Evolutionary conservation across 2,797 vertebrate genomes (phyloP), one percentile per base, ranked within the genome.

Genomic region (Pipistrellus kuhlii): DNA sequence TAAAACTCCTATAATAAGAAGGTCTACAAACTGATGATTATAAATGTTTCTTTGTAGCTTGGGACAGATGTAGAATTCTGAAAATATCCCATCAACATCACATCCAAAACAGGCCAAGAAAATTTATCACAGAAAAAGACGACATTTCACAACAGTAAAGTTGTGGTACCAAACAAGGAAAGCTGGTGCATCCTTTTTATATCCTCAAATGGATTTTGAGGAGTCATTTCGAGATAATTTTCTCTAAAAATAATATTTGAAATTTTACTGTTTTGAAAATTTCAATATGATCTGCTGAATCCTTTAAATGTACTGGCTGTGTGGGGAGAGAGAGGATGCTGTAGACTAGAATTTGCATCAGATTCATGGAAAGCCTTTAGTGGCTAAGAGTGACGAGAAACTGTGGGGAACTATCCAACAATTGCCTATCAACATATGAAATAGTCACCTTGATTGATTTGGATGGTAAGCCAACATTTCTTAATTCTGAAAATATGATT

Each of bases 171-270:
- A 78, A 91, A 81, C 88, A 75, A 77, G 88, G 77, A 93, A 84
- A 90, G 90, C 48, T 88, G 90, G 48, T 12, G 2, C 35, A 85
- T 93, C 85, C 91, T 96, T 95, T 97, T 96, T 93, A 95, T 95
- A 92, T 59, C 92, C 30, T 86, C 77, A 93, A 92, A 91, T 92
- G 95, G 82, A 86, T 96, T 97, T 88, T 90, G 78, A 86, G 83
- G 80, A 96, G 55, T 90, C 93, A 95, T 92, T 96, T 64, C 85
- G 95, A 96, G 94, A 96, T 71, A 89, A 90, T 95, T 92, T 96
- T 94, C 93, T 93, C 93, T 88, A 62, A 93, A 96, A 97, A 96
- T 88, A 96, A 94, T 72, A 93, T 89, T 80, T 78, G 88, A 88
- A 95, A 92, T 35, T 92, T 84, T 64, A 64, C 75, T 90, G 55